Conservation (phyloP, 2,113 vertebrate species). For the Proteles cristata region DNA sequence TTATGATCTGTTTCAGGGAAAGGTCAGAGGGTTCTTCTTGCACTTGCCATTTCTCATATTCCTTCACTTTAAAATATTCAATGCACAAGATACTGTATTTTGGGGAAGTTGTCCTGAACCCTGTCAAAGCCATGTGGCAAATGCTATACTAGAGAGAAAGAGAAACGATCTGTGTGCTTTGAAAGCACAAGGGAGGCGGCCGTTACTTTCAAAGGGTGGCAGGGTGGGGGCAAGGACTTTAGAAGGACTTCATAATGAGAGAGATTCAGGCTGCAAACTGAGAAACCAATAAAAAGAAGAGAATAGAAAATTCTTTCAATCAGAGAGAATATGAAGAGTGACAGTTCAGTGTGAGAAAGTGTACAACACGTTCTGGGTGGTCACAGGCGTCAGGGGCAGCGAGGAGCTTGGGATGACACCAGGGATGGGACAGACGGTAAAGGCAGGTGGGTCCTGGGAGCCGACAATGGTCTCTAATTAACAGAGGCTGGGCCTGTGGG, state of each 20-base stretch:
- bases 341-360: not conserved
- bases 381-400: too few species aligned
- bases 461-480: rapidly evolving
- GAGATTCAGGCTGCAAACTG: not conserved
- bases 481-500: not conserved
- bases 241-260: not conserved
- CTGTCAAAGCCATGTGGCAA: not conserved
- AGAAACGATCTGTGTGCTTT: not conserved
- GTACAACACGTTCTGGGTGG: not conserved
- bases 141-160: not conserved
- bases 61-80: not conserved
- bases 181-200: not conserved
- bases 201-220: not conserved
- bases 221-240: not conserved
- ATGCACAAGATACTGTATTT: not conserved
- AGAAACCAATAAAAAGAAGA: not conserved
- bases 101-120: not conserved
- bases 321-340: not conserved
- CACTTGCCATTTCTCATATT: not conserved
- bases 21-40: not conserved
- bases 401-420: not conserved
- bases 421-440: not conserved
- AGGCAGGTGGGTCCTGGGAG: not conserved
- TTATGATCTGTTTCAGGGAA: not conserved
- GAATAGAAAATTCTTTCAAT: not conserved